Evolutionary conservation across 2,797 vertebrate genomes (phyloP).

Genomic region (Myiotriccus ornatus): DNA sequence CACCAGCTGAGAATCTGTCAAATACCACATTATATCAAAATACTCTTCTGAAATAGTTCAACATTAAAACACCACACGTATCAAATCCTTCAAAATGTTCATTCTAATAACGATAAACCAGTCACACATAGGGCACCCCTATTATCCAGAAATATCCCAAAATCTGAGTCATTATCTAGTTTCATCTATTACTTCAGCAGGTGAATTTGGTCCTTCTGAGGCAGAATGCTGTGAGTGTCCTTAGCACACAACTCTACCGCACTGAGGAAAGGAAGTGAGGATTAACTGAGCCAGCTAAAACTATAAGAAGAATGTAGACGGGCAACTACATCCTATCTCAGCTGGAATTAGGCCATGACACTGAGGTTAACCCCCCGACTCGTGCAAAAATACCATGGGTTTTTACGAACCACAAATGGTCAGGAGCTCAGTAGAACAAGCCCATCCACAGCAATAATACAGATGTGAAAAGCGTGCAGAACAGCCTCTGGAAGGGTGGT

Average conservation of each 20-base stretch:
- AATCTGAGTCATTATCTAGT: neutral
- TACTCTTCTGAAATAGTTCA: neutral
- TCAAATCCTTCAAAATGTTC: neutral
- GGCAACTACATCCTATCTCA: slow-evolving; percentile 8
- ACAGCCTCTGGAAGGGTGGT: neutral
- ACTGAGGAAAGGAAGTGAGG: neutral
- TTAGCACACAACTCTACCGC: neutral
- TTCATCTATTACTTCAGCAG: neutral
- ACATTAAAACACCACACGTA: neutral
- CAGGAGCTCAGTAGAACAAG: slow-evolving; percentile 4
- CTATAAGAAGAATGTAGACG: neutral
- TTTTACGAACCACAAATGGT: slow-evolving; percentile 49
- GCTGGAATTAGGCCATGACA: slow-evolving; percentile 37
- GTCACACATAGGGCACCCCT: neutral
- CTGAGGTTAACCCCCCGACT: slow-evolving; percentile 39
- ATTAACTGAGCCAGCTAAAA: slow-evolving; percentile 22
- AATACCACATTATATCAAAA: neutral
- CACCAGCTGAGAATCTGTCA: neutral
- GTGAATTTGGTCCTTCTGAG: neutral
- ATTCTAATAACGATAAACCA: neutral
- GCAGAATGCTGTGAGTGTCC: neutral
- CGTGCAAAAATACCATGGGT: slow-evolving; percentile 30
- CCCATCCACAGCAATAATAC: neutral
- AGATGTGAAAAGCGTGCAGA: neutral
- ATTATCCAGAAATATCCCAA: slow-evolving; percentile 17